A percentile compares a stretch with the other conserved stretches of the same genome.
Evolutionary conservation across 2,888 invertebrate genomes (phyloP).

Genomic region (Spodoptera littoralis): DNA sequence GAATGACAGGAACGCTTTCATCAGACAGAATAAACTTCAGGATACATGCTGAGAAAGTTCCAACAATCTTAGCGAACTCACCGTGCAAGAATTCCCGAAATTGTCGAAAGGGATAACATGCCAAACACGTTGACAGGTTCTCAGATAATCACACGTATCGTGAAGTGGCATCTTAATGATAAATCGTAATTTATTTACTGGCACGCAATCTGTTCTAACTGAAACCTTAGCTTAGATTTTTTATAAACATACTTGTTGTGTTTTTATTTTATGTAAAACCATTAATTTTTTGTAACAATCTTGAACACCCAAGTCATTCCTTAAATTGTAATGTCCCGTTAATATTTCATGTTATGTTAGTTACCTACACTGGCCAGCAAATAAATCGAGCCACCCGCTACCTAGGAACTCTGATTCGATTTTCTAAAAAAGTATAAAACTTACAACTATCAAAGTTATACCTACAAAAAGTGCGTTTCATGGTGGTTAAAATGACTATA

Average conservation of each 20-base stretch:
- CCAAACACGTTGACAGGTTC: constrained; percentile 70
- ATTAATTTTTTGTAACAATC: constrained; percentile 7
- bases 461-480: no score
- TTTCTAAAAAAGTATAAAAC: no score
- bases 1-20: constrained; percentile 88
- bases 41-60: constrained; percentile 90
- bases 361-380: no score
- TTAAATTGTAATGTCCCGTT: constrained; percentile 11
- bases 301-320: constrained; percentile 17
- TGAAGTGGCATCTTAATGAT: constrained; percentile 3
- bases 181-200: constrained; percentile 16
- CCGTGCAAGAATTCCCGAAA: constrained; percentile 84
- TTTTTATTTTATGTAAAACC: constrained; percentile 2
- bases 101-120: constrained; percentile 71
- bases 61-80: constrained; percentile 87
- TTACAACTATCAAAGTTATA: no score
- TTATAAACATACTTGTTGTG: not conserved
- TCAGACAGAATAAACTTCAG: constrained; percentile 91
- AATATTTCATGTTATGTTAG: constrained; percentile 5
- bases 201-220: constrained; percentile 9
- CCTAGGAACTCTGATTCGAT: no score
- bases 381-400: no score
- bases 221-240: constrained; percentile 13
- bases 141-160: constrained; percentile 53
- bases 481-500: no score